Base-by-base conservation (phyloP, 2,888 invertebrate genomes). In the Drosophila paramelanica region DNA sequence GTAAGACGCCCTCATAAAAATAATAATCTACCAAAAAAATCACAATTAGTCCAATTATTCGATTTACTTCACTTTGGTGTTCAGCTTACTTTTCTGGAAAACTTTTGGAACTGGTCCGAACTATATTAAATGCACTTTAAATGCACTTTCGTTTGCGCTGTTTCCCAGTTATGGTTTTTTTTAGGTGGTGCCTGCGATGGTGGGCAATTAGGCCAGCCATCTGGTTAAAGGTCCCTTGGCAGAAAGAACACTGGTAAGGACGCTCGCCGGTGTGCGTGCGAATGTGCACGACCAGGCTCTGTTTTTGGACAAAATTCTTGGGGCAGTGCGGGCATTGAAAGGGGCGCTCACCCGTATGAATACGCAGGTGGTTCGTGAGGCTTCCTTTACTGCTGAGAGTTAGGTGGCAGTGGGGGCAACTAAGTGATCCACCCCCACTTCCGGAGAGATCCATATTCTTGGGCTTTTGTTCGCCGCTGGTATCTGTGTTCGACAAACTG, bases 331-430 rank as follows among this genome's bases (percentile, higher is more conserved):
- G 7, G 20, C 60, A 74, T 13, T 50, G 17, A 17, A 7, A 60
- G 7, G 60, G 72, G 10, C 67, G 60, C 5, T 73, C 71, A 0
- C 67, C 67, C 1, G 71, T 61, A 33, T 71, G 72, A 27, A 6
- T 61, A 7, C 67, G 67, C 1, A 50, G 14, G 17, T 73, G 72
- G 1, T 2, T 13, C 7, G 27, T 39, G 0, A 73, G 46, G 36
- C 53, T 73, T 1, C 71, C 57, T 11, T 23, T 39, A 3, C 2
- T 50, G 43, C 67, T 67, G 0, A 14, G 11, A 3, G 0, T 0
- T 0, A 7, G 17, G 0, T 42, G 8, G 11, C 72, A 73, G 3
- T 10, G 13, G 0, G 27, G 20, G 5, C 72, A 72, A 1, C 1
- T 13, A 10, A 4, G 2, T 5, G 11, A 8, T 1, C 4, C 5